Evolutionary conservation across 2,113 vertebrate species (phyloP).

Genomic region (Campylomormyrus tamandua): DNA sequence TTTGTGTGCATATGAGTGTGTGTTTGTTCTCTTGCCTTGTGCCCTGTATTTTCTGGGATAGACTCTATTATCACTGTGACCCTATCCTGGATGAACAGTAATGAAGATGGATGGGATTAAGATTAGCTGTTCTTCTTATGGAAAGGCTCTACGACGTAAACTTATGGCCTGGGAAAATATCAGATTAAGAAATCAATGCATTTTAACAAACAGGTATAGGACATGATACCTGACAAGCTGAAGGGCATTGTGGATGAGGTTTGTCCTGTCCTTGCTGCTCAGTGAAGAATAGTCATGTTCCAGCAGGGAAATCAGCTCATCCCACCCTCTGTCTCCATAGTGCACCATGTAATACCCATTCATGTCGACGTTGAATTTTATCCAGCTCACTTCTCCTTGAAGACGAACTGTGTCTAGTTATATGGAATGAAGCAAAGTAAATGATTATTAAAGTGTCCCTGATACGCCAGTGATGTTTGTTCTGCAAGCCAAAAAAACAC

Average conservation of each 20-base stretch:
- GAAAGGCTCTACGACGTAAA: background rate
- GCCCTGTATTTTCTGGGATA: background rate
- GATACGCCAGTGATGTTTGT: background rate
- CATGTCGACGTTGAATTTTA: conserved; percentile 34
- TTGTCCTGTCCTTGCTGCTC: conserved; percentile 30
- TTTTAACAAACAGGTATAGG: background rate
- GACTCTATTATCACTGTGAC: background rate
- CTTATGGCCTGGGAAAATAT: background rate
- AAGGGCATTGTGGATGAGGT: conserved; percentile 29
- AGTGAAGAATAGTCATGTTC: conserved; percentile 24
- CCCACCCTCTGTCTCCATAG: conserved; percentile 27
- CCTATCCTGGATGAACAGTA: background rate
- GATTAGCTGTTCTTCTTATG: background rate
- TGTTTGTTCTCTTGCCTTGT: background rate
- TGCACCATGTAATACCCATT: conserved; percentile 35
- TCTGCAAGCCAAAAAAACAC: background rate
- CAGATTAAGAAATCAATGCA: background rate
- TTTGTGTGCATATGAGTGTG: background rate
- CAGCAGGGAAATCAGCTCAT: conserved; percentile 25
- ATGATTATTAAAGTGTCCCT: background rate
- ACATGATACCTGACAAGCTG: conserved; percentile 32
- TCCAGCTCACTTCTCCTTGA: conserved; percentile 23
- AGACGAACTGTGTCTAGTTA: conserved; percentile 26
- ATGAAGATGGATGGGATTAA: background rate
- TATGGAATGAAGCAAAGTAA: background rate